phyloP scores from a whole-genome alignment of 2,888 invertebrate genomes.

The Clanis bilineata region DNA sequence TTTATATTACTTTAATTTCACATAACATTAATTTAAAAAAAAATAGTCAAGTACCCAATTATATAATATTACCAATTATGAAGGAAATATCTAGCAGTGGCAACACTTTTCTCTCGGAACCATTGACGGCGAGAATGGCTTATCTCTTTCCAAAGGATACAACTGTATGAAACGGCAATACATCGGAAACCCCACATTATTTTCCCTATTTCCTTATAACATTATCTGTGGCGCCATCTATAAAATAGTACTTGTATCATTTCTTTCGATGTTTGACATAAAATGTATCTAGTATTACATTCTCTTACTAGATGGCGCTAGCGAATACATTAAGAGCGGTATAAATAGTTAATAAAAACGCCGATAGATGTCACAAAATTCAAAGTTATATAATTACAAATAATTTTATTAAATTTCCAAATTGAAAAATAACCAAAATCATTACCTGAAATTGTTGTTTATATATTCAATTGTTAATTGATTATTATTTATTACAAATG shows the following conservation, averaged over 20 bases:
- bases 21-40: background rate
- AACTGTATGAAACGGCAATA: background rate
- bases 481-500: no score
- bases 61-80: background rate
- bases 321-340: background rate
- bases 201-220: background rate
- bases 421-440: background rate
- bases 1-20: no score
- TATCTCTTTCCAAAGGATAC: background rate
- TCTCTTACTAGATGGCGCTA: background rate
- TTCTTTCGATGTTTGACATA: background rate
- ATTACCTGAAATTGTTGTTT: no score
- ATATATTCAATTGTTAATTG: no score
- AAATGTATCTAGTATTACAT: background rate
- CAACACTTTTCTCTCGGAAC: background rate
- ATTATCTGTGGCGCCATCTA: background rate
- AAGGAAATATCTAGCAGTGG: background rate
- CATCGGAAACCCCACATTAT: background rate
- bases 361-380: background rate
- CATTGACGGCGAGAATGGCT: background rate
- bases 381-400: background rate
- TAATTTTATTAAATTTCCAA: background rate
- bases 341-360: background rate
- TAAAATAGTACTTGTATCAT: background rate
- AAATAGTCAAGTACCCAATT: background rate